phyloP scores from a whole-genome alignment of 1,140 invertebrate genomes.

The Daktulosphaira vitifoliae region DNA sequence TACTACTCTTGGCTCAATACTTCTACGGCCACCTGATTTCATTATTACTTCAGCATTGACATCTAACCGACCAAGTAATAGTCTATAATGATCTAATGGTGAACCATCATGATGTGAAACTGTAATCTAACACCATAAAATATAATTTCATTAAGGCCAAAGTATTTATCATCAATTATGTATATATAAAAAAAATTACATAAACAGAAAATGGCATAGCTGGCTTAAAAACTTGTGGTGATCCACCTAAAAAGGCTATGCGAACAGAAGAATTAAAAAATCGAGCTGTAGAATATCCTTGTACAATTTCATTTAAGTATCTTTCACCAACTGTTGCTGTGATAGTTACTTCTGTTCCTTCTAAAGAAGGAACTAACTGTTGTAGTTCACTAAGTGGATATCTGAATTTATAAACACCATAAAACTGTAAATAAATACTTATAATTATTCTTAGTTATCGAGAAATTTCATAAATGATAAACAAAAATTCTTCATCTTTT shows the following conservation, averaged over 20 bases:
- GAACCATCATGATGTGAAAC: slow-evolving; percentile 73
- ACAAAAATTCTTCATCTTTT: slow-evolving; percentile 10
- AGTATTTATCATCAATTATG: not conserved
- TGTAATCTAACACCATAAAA: slow-evolving; percentile 48
- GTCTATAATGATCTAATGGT: slow-evolving; percentile 49
- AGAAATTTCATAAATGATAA: slow-evolving; percentile 12
- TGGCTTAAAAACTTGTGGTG: slow-evolving; percentile 88
- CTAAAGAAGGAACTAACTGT: slow-evolving; percentile 54
- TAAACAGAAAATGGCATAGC: slow-evolving; percentile 74
- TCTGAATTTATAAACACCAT: slow-evolving; percentile 74
- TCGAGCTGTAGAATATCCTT: slow-evolving; percentile 76
- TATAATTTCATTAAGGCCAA: slow-evolving; percentile 1
- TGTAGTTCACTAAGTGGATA: slow-evolving; percentile 74
- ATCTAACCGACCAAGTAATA: slow-evolving; percentile 52
- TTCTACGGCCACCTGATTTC: slow-evolving; percentile 47
- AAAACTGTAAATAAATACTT: slow-evolving; percentile 58
- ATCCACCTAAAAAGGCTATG: slow-evolving; percentile 76
- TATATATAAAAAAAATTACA: slow-evolving; percentile 49
- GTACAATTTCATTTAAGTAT: slow-evolving; percentile 75
- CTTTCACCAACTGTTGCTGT: slow-evolving; percentile 81
- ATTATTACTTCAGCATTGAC: slow-evolving; percentile 49
- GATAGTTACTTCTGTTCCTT: slow-evolving; percentile 76
- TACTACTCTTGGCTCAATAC: slow-evolving; percentile 49
- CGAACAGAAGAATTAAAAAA: slow-evolving; percentile 77
- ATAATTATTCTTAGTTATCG: slow-evolving; percentile 23